These are phyloP conservation scores for Leucophora obtusa DNA, from an alignment of 2,888 invertebrate genomes.

Conservation along the genomic window DNA sequence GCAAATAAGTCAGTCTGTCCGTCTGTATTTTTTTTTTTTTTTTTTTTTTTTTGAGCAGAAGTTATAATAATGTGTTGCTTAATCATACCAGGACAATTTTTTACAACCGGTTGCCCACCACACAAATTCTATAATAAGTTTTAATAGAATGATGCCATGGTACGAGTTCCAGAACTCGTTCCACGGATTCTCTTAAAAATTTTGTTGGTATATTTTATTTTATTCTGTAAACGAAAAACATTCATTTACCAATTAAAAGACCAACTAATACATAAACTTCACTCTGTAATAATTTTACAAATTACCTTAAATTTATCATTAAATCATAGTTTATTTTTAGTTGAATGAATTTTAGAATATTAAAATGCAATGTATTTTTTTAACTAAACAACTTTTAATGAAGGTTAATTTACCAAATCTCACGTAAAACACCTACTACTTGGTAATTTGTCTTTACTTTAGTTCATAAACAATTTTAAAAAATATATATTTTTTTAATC, in stretches of 20 bases:
- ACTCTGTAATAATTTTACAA: not conserved
- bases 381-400: not conserved
- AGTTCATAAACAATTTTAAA: not conserved
- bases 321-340: not conserved
- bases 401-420: constrained; percentile 17
- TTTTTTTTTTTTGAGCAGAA: not conserved
- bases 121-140: too few relatives aligned
- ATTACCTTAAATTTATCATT: constrained; percentile 7
- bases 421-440: constrained; percentile 23
- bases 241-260: too few relatives aligned
- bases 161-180: too few relatives aligned
- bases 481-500: not conserved
- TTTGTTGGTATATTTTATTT: too few relatives aligned
- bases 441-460: not conserved
- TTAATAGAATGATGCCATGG: too few relatives aligned
- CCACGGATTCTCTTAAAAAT: too few relatives aligned
- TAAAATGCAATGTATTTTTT: constrained; percentile 7
- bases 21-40: too few relatives aligned
- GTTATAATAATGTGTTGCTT: not conserved
- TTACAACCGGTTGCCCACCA: too few relatives aligned
- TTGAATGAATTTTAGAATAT: not conserved
- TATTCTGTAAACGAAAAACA: too few relatives aligned
- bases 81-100: not conserved
- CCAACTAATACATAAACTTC: too few relatives aligned
- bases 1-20: not conserved